Evolutionary conservation across 2,888 invertebrate genomes (phyloP), one percentile per base, ranked within the genome.

Genomic region (Gryllus longicercus): DNA sequence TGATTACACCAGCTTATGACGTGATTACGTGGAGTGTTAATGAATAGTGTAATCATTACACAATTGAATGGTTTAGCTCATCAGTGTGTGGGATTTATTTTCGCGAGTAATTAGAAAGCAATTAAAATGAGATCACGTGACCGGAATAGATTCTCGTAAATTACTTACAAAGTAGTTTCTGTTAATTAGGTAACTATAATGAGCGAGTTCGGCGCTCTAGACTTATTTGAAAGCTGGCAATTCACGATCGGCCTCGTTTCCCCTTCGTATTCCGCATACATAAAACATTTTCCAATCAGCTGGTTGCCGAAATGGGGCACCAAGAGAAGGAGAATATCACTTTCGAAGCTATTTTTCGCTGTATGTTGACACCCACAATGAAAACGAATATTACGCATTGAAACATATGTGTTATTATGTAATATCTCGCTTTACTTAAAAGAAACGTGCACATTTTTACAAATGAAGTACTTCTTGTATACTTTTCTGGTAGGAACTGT

Each of bases 1-100:
- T 63, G 16, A 63, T 63, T 63, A 63, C 16, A 63, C 63, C 14
- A 16, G 16, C 63, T 63, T 63, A 63, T 63, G 63, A 63, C 63
- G 63, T 63, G 63, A 63, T 63, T 63, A 63, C 63, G 63, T 63
- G 14, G 16, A 38, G 14, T n/a, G 63, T n/a, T 63, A 63, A 63
- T 63, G 63, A 63, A 63, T 63, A 63, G 63, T 63, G 63, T 63
- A 63, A 63, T 63, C 63, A 63, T 63, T 63, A 63, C 63, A 63
- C 63, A 63, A 63, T 63, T 63, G 63, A 63, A 63, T 63, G 63
- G 63, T 63, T 63, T 63, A 63, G 63, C n/a, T 63, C 63, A 63
- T 63, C 63, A 63, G 63, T 4, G 63, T 63, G n/a, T n/a, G n/a
- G 63, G 63, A 8, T 38, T 63, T 63, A 63, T 63, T 63, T 63